phyloP scores from a whole-genome alignment of 64 coral and sea anemone genomes.

The Dendrophyllia cribrosa region DNA sequence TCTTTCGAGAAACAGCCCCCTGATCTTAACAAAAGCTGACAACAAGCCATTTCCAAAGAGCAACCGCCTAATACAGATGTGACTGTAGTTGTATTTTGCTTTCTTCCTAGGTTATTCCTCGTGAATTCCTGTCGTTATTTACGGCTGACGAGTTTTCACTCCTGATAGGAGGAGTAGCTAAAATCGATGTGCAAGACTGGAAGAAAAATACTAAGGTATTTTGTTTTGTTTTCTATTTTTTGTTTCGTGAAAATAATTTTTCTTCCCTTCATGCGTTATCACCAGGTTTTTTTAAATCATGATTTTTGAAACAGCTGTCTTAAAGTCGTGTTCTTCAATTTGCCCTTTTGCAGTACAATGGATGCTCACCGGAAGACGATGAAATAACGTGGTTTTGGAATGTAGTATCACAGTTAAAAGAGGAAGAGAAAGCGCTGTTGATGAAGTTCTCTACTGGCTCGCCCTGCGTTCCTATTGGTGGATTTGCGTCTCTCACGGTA shows the following conservation, averaged over 20 bases:
- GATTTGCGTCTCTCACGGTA: constrained; percentile 91
- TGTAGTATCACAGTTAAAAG: constrained; percentile 76
- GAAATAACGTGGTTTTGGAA: constrained; percentile 93
- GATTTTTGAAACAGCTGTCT: too few relatives aligned
- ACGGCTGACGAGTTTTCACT: constrained; percentile 98
- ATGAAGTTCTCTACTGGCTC: constrained; percentile 91
- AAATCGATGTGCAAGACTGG: constrained; percentile 94
- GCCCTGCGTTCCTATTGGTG: constrained; percentile 87
- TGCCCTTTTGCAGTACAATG: constrained; percentile 44
- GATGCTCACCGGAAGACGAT: constrained; percentile 10
- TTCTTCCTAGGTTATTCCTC: constrained; percentile 80
- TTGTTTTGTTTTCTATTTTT: background rate
- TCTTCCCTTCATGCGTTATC: too few relatives aligned
- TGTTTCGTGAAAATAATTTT: background rate
- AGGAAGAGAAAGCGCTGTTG: constrained; percentile 94
- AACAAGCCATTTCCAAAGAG: too few relatives aligned
- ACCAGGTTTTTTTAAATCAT: too few relatives aligned
- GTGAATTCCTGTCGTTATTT: constrained; percentile 74
- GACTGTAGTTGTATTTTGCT: background rate
- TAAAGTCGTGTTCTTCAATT: background rate
- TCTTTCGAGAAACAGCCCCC: too few relatives aligned
- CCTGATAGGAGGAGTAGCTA: constrained; percentile 85
- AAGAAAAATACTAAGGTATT: constrained; percentile 74
- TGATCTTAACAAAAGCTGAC: too few relatives aligned
- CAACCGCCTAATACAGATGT: too few relatives aligned